phyloP scores from a whole-genome alignment of 1,140 invertebrate genomes.

The Pinna nobilis region DNA sequence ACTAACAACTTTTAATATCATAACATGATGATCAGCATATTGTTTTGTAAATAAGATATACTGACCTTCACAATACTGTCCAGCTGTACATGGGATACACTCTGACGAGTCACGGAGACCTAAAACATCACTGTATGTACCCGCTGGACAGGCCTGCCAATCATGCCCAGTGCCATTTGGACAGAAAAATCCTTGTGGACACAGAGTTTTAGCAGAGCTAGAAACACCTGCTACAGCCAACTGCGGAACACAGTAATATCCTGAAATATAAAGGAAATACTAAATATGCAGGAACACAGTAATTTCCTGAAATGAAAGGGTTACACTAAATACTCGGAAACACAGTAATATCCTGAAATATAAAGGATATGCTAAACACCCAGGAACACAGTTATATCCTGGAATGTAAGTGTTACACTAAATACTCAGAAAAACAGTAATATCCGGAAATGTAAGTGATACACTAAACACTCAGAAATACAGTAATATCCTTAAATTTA shows the following conservation, averaged over 20 bases:
- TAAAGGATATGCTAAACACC: too few relatives aligned
- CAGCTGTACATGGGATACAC: slow-evolving; percentile 66
- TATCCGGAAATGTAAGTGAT: slow-evolving; percentile 63
- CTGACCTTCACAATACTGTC: slow-evolving; percentile 64
- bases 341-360: slow-evolving; percentile 69
- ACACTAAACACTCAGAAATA: too few relatives aligned
- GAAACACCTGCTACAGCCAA: slow-evolving; percentile 53
- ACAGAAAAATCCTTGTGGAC: slow-evolving; percentile 69
- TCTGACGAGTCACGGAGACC: slow-evolving; percentile 56
- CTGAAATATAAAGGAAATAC: too few relatives aligned
- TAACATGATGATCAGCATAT: too few relatives aligned
- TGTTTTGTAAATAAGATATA: too few relatives aligned
- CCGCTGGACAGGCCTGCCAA: slow-evolving; percentile 68
- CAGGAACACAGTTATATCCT: too few relatives aligned
- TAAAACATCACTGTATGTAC: slow-evolving; percentile 63
- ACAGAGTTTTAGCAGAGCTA: slow-evolving; percentile 48
- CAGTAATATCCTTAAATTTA: too few relatives aligned
- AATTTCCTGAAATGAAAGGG: too few relatives aligned
- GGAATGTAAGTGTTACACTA: too few relatives aligned
- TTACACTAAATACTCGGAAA: too few relatives aligned
- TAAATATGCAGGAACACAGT: too few relatives aligned
- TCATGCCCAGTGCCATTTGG: slow-evolving; percentile 69
- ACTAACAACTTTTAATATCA: too few relatives aligned
- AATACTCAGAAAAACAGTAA: slow-evolving; percentile 68
- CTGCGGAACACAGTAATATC: slow-evolving; percentile 70